Evolutionary conservation across 2,888 invertebrate genomes (phyloP).

Genomic region (Gandaritis pyraliata): DNA sequence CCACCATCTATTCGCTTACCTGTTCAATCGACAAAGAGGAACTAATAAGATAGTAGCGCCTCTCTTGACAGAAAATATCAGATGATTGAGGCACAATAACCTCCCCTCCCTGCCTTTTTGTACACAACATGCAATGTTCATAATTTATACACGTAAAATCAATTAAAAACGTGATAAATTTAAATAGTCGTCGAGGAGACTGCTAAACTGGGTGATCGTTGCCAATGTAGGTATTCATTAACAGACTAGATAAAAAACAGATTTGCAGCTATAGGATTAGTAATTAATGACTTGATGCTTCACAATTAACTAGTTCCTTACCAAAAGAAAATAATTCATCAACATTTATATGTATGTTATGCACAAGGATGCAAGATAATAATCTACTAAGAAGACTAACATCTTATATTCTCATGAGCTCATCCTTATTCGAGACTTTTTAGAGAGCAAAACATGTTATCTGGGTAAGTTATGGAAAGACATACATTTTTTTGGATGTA

Average conservation of each 20-base stretch:
- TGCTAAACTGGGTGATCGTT: conserved; percentile 18
- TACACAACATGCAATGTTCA: no score
- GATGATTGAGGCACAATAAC: no score
- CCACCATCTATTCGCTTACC: no score
- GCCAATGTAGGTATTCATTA: conserved; percentile 25
- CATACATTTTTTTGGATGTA: conserved; percentile 4
- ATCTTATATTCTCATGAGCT: conserved; percentile 16
- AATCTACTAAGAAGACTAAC: conserved; percentile 11
- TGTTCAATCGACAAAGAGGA: no score
- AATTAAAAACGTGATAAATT: conserved; percentile 31
- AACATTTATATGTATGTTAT: conserved; percentile 19
- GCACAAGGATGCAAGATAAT: neutral
- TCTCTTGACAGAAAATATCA: conserved; percentile 4
- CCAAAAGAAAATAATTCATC: conserved; percentile 17
- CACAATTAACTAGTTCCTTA: conserved; percentile 35
- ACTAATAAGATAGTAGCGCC: no score
- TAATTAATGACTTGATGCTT: conserved; percentile 28
- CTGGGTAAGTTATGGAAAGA: conserved; percentile 20
- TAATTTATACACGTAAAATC: conserved; percentile 21
- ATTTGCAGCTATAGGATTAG: conserved; percentile 16
- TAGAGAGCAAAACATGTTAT: conserved; percentile 16
- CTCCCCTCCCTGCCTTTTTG: no score
- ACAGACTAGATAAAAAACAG: conserved; percentile 32
- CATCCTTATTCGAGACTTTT: conserved; percentile 22
- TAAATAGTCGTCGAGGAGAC: conserved; percentile 23